Conservation (phyloP, 2,797 vertebrate genomes). For the Lophius americanus region DNA sequence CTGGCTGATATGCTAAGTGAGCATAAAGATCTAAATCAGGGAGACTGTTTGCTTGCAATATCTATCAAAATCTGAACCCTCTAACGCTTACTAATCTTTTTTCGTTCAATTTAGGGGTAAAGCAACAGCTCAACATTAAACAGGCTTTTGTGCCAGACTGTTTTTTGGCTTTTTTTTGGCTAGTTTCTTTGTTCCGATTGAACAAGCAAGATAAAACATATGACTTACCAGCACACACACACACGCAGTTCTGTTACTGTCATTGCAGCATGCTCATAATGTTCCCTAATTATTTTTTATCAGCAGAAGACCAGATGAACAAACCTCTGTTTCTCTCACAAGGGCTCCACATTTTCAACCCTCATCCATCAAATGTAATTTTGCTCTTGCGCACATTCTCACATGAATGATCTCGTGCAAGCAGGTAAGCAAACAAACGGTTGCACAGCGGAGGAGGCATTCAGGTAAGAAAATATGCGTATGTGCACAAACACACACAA, state of each 20-base stretch:
- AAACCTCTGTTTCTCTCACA: background rate
- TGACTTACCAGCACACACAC: background rate
- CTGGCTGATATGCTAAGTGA: no score
- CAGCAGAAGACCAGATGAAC: background rate
- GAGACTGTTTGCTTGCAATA: no score
- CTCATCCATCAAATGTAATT: background rate
- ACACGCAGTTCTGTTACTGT: background rate
- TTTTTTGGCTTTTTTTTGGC: background rate
- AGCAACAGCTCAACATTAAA: background rate
- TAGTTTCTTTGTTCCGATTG: background rate
- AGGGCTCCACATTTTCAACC: background rate
- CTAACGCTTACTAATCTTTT: no score
- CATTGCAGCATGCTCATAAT: background rate
- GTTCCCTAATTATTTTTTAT: background rate
- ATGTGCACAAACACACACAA: conserved; percentile 20
- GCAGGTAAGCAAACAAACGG: conserved; percentile 13
- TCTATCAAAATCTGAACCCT: no score
- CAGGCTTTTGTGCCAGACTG: no score
- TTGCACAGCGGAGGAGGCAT: conserved; percentile 9
- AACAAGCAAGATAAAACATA: background rate
- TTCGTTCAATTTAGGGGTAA: no score
- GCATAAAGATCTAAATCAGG: no score
- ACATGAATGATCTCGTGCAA: conserved; percentile 14
- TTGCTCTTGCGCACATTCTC: background rate
- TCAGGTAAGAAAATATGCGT: conserved; percentile 13